Base-by-base conservation (phyloP, 2,113 vertebrate species). In the Siniperca knerii region DNA sequence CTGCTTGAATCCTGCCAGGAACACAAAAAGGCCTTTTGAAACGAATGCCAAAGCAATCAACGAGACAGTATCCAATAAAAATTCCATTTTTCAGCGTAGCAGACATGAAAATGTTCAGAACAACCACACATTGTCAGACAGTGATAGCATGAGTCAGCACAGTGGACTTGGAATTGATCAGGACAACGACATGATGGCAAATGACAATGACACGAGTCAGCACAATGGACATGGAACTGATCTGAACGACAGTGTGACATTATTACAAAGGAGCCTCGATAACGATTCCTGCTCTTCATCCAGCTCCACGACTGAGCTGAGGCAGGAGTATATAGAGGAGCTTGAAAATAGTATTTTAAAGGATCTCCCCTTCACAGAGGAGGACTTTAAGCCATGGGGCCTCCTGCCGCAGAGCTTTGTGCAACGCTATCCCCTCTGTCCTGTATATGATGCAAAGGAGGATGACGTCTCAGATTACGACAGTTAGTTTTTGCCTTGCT, bases 341-440 rank as follows among this genome's bases (percentile, higher is more conserved):
- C 64, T 88, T 33, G 94, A 95, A 75, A 33, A 76, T 37, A 58
- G 20, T 6, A 69, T 95, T 6, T 78, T 94, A 23, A 58, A 78
- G 8, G n/a, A 40, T n/a, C 89, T 93, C 2, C 72, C 78, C 4
- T 94, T 95, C 68, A 73, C 89, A 40, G 68, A 87, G 48, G 85
- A 91, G 37, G 94, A 95, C 79, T 16, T 92, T 0, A 64, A 80
- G 50, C 6, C 2, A 0, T 52, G 29, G 3, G 64, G 75, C 29
- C 81, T 89, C 6, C 50, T 87, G 64, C 48, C 62, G 3, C 29
- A 37, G 8, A 4, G 69, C 37, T 75, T 85, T 33, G 40, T 88
- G 15, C 11, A 61, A 10, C 23, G 16, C 61, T 86, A 74, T 42
- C 7, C 37, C 4, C 62, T 84, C 57, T 46, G 1, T 42, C 87